These are phyloP conservation scores for Spodoptera picta DNA, from an alignment of 2,888 invertebrate genomes.

Conservation along the genomic window DNA sequence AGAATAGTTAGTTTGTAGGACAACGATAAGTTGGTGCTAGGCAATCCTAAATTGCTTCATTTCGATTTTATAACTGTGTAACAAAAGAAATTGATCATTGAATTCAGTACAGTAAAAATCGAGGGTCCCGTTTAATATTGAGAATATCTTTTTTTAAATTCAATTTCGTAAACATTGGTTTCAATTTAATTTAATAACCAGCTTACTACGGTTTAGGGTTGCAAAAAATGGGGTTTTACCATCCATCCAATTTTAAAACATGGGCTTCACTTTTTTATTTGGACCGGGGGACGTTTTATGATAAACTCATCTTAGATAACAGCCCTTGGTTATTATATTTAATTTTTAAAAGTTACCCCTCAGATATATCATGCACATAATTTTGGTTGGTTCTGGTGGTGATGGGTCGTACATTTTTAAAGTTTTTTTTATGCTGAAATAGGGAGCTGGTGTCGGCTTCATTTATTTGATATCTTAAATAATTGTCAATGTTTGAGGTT, in stretches of 20 bases:
- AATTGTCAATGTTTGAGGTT: no score
- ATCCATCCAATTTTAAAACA: conserved; percentile 14
- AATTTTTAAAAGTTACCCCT: conserved; percentile 11
- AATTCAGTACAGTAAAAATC: not conserved
- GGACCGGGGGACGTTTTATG: conserved; percentile 24
- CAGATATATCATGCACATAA: conserved; percentile 3
- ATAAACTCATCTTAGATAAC: conserved; percentile 26
- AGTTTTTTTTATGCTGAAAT: no score
- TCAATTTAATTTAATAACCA: conserved; percentile 26
- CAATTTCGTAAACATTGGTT: conserved; percentile 1
- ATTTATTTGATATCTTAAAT: no score
- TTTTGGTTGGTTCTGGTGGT: not conserved
- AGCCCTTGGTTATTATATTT: conserved; percentile 29
- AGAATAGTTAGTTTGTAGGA: no score
- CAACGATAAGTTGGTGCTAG: no score
- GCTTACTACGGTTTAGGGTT: conserved; percentile 12
- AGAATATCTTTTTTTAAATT: not conserved
- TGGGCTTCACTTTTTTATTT: conserved; percentile 13
- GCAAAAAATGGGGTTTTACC: conserved; percentile 15
- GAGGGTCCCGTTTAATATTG: conserved; percentile 10
- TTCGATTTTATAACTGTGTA: no score
- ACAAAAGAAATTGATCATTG: no score
- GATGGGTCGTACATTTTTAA: not conserved
- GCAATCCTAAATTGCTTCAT: no score
- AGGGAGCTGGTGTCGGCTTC: no score